phyloP scores from a whole-genome alignment of 2,888 invertebrate genomes.

The Blera fallax region DNA sequence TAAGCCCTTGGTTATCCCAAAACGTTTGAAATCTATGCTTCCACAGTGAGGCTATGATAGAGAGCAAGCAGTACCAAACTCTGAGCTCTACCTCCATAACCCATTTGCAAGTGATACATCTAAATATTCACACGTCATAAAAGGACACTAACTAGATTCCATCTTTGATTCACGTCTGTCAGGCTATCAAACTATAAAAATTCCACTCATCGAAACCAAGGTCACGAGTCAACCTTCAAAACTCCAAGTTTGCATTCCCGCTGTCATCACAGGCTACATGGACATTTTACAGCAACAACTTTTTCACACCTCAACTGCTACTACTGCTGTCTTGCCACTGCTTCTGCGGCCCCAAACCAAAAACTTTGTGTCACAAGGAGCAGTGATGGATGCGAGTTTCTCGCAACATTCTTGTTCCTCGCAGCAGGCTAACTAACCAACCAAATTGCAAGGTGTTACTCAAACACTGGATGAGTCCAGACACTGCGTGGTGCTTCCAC shows the following conservation, averaged over 20 bases:
- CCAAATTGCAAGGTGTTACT: conserved; percentile 55
- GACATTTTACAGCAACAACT: not conserved
- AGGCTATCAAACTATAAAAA: not conserved
- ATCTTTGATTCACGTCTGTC: too few species aligned
- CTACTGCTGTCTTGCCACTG: not conserved
- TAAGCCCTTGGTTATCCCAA: too few species aligned
- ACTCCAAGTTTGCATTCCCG: not conserved
- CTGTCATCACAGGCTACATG: not conserved
- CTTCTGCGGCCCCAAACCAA: not conserved
- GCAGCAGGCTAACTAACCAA: conserved; percentile 48
- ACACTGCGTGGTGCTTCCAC: conserved; percentile 51
- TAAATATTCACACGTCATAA: too few species aligned
- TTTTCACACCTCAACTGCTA: conserved; percentile 10
- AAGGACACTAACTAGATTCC: too few species aligned
- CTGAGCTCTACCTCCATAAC: too few species aligned
- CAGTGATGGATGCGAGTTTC: conserved; percentile 58
- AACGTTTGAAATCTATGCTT: too few species aligned
- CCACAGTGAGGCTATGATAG: too few species aligned
- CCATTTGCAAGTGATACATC: too few species aligned
- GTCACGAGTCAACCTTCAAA: not conserved
- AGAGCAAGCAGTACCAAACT: too few species aligned
- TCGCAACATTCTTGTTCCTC: conserved; percentile 52
- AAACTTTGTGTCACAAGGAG: conserved; percentile 31
- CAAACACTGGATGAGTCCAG: conserved; percentile 39
- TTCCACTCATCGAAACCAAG: not conserved